A percentile compares a stretch with the other conserved stretches of the same genome.
Evolutionary conservation across 2,797 vertebrate species (phyloP).

Genomic region (Arctocebus calabarensis): DNA sequence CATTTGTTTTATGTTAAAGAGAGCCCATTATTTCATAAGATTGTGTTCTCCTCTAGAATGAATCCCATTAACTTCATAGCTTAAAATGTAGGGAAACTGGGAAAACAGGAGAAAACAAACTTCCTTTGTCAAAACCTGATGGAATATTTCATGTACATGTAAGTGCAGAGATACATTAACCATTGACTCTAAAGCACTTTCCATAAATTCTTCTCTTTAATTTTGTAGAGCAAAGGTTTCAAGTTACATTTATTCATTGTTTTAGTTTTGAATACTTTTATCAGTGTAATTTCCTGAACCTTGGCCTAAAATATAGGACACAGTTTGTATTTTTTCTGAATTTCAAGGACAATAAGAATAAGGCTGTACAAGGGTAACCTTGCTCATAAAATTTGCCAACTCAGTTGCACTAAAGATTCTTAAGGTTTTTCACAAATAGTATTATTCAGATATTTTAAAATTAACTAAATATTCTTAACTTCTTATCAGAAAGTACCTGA

Average conservation of each 20-base stretch:
- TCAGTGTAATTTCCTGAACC: conserved; percentile 78
- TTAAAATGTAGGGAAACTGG: not conserved
- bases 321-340: conserved; percentile 60
- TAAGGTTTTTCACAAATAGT: not conserved
- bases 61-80: not conserved
- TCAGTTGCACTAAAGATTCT: conserved; percentile 56
- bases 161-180: not conserved
- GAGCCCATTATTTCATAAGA: not conserved
- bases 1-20: not conserved
- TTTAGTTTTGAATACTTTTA: conserved; percentile 81
- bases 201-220: conserved; percentile 52
- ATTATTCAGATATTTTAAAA: not conserved
- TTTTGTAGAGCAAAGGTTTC: conserved; percentile 65
- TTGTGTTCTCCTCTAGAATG: not conserved
- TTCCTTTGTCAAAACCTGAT: not conserved
- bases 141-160: not conserved
- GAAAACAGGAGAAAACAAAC: not conserved
- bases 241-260: conserved; percentile 79
- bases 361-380: conserved; percentile 5
- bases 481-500: not conserved
- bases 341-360: conserved; percentile 59
- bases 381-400: conserved; percentile 51
- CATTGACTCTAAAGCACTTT: not conserved
- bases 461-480: not conserved
- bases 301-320: conserved; percentile 77